Evolutionary conservation across 2,888 invertebrate species (phyloP).

Genomic region (Drosophila formosana): DNA sequence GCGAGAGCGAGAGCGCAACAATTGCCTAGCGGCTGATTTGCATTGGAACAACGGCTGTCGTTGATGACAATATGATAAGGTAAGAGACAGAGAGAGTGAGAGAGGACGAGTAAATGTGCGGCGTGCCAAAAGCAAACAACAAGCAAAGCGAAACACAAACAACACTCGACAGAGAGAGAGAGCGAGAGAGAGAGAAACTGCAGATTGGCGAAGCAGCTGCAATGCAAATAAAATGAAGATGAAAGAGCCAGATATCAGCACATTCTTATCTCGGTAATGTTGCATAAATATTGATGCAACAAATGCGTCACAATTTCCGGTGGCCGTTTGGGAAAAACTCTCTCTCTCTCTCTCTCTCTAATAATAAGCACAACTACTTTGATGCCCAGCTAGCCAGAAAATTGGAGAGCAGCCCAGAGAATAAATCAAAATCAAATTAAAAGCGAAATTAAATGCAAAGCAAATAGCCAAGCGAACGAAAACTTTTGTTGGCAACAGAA

Average conservation of each 20-base stretch:
- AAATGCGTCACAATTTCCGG: slow-evolving; percentile 64
- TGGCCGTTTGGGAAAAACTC: slow-evolving; percentile 1
- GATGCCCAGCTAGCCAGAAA: not conserved
- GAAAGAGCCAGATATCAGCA: slow-evolving; percentile 12
- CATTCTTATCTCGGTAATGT: slow-evolving; percentile 27
- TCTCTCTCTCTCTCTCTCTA: slow-evolving; percentile 6
- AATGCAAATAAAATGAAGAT: slow-evolving; percentile 40
- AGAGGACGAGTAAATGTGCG: slow-evolving; percentile 5
- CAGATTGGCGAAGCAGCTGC: slow-evolving; percentile 36
- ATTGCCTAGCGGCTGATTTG: slow-evolving; percentile 60
- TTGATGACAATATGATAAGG: slow-evolving; percentile 66
- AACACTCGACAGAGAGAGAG: slow-evolving; percentile 5
- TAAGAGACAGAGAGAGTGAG: not conserved
- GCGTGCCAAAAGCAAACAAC: slow-evolving; percentile 46
- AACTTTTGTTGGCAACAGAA: not conserved
- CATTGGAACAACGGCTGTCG: slow-evolving; percentile 49
- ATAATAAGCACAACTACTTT: slow-evolving; percentile 8
- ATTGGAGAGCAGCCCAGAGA: slow-evolving; percentile 11
- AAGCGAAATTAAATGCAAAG: slow-evolving; percentile 33
- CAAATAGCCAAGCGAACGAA: not conserved
- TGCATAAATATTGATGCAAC: slow-evolving; percentile 66
- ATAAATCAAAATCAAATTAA: slow-evolving; percentile 73
- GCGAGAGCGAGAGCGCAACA: slow-evolving; percentile 8
- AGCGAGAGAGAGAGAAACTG: slow-evolving; percentile 8
- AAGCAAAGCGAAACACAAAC: slow-evolving; percentile 40